A percentile compares a stretch with the other conserved stretches of the same genome.
Conservation (phyloP, 2,888 invertebrate species). For the Mylabris sibirica region DNA sequence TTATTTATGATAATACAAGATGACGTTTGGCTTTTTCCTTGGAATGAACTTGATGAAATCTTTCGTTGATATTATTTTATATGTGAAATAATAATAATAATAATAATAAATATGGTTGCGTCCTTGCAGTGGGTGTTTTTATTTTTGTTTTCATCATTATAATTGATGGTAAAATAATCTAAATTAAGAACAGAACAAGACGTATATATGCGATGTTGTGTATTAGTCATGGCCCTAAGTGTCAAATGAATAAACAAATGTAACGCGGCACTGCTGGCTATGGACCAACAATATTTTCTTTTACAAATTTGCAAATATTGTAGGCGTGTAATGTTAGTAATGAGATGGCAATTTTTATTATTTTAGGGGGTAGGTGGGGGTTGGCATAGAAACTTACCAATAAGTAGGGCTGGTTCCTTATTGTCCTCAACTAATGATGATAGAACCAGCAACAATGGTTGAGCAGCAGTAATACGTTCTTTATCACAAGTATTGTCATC, state of each 20-base stretch:
- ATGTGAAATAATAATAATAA: not conserved
- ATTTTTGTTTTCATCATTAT: slow-evolving; percentile 9
- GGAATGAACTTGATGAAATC: not conserved
- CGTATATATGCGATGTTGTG: slow-evolving; percentile 32
- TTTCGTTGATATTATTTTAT: not conserved
- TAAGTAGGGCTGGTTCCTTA: slow-evolving; percentile 69
- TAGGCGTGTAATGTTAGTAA: slow-evolving; percentile 7
- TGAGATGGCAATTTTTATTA: too few relatives aligned
- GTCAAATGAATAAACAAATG: slow-evolving; percentile 38
- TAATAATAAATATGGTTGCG: slow-evolving; percentile 1
- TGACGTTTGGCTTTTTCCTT: slow-evolving; percentile 13
- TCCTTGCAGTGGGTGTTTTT: not conserved
- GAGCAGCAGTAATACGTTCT: slow-evolving; percentile 66
- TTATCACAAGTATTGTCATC: slow-evolving; percentile 73
- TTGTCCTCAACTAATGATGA: slow-evolving; percentile 73
- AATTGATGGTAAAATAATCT: slow-evolving; percentile 22
- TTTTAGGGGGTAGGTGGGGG: too few relatives aligned
- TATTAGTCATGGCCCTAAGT: slow-evolving; percentile 38
- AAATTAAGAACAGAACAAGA: slow-evolving; percentile 33
- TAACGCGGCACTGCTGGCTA: slow-evolving; percentile 27
- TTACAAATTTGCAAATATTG: not conserved
- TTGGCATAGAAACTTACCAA: slow-evolving; percentile 74
- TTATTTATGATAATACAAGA: not conserved
- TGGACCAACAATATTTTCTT: slow-evolving; percentile 19
- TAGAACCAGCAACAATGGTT: slow-evolving; percentile 71